These are phyloP conservation scores for Aphaenogaster floridana DNA, from an alignment of 1,140 invertebrate species.

Conservation along the genomic window DNA sequence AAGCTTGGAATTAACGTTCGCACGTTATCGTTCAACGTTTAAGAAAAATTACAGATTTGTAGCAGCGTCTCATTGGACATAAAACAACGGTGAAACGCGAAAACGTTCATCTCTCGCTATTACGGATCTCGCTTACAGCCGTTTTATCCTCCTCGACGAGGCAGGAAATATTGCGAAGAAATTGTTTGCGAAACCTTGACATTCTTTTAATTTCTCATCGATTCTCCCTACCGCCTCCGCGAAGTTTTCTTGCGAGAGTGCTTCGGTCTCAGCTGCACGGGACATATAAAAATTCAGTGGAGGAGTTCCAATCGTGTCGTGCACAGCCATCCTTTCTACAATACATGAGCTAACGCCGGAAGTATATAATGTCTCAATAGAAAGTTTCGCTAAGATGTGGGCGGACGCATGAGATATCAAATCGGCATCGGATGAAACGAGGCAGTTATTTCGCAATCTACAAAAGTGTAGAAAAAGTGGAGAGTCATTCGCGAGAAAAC, in stretches of 20 bases:
- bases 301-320: slow-evolving; percentile 37
- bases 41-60: background rate
- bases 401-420: slow-evolving; percentile 39
- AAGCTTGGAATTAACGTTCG: background rate
- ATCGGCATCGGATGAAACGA: slow-evolving; percentile 8
- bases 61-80: background rate
- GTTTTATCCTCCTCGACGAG: background rate
- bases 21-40: background rate
- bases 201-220: slow-evolving; percentile 55
- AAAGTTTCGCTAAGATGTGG: slow-evolving; percentile 31
- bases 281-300: slow-evolving; percentile 54
- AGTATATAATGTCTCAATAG: slow-evolving; percentile 30
- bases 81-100: background rate
- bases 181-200: slow-evolving; percentile 52
- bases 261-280: slow-evolving; percentile 37
- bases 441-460: slow-evolving; percentile 27
- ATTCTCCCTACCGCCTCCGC: slow-evolving; percentile 1
- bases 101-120: slow-evolving; percentile 33
- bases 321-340: background rate
- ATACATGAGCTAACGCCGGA: slow-evolving; percentile 20
- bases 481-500: background rate
- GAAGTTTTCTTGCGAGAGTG: slow-evolving; percentile 21
- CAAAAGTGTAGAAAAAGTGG: background rate
- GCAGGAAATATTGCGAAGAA: slow-evolving; percentile 31
- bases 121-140: slow-evolving; percentile 7